These are phyloP conservation scores for Drosophila triauraria DNA, from an alignment of 1,140 invertebrate species.

Conservation along the genomic window DNA sequence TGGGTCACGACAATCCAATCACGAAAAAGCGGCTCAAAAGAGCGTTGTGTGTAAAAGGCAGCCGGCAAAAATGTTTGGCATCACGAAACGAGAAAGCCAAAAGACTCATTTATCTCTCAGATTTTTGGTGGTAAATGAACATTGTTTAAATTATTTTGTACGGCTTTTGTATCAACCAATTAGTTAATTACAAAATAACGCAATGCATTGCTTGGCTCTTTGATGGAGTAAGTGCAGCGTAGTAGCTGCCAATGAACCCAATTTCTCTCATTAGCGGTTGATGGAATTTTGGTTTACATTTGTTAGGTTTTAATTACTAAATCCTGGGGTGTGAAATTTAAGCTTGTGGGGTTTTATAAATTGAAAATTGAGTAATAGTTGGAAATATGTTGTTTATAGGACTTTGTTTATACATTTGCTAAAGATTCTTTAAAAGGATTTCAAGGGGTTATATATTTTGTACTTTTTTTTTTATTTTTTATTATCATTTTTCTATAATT, in stretches of 20 bases:
- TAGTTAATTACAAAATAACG: slow-evolving; percentile 33
- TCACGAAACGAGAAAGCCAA: slow-evolving; percentile 49
- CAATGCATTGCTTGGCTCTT: slow-evolving; percentile 15
- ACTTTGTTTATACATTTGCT: no score
- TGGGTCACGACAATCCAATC: slow-evolving; percentile 70
- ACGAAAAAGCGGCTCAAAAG: slow-evolving; percentile 39
- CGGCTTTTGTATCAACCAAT: slow-evolving; percentile 17
- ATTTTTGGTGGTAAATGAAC: slow-evolving; percentile 22
- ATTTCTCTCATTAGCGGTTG: slow-evolving; percentile 26
- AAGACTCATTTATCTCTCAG: slow-evolving; percentile 9
- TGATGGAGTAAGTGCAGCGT: slow-evolving; percentile 19
- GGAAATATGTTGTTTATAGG: no score
- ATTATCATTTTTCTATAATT: no score
- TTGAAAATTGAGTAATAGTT: not conserved
- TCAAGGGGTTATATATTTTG: no score
- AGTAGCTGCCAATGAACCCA: not conserved
- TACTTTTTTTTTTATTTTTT: no score
- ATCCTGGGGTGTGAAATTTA: not conserved
- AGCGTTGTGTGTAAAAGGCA: slow-evolving; percentile 53
- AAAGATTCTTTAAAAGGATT: no score
- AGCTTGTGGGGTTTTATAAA: not conserved
- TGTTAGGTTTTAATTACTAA: not conserved
- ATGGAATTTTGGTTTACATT: not conserved
- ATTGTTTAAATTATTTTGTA: slow-evolving; percentile 33
- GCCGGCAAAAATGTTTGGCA: slow-evolving; percentile 70